Conservation (phyloP, 1,140 invertebrate genomes). For the Chlorops oryzae region DNA sequence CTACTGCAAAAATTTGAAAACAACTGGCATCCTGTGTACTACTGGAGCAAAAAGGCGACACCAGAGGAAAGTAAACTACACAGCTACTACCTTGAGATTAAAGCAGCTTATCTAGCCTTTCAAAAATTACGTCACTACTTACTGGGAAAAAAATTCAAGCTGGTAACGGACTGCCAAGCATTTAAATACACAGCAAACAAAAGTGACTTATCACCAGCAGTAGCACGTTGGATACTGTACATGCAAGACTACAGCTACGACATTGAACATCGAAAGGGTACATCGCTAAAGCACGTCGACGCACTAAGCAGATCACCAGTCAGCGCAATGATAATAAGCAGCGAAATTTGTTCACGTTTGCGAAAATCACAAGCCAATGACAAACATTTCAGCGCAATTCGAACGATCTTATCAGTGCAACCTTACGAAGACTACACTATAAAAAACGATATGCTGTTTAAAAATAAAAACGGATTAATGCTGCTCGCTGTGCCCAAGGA, state of each 20-base stretch:
- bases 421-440: background rate
- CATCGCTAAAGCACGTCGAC: constrained; percentile 38
- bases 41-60: constrained; percentile 30
- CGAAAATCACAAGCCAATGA: background rate
- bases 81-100: constrained; percentile 27
- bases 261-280: constrained; percentile 18
- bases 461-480: background rate
- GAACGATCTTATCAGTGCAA: background rate
- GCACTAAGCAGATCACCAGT: constrained; percentile 41
- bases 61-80: constrained; percentile 2
- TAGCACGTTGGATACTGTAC: constrained; percentile 15
- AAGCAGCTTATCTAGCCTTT: constrained; percentile 24
- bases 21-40: constrained; percentile 30
- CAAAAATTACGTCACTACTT: constrained; percentile 24
- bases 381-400: background rate
- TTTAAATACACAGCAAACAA: constrained; percentile 31
- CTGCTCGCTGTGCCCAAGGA: background rate
- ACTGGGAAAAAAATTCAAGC: constrained; percentile 13
- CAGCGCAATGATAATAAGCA: constrained; percentile 16
- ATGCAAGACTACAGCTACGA: constrained; percentile 20
- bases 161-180: constrained; percentile 31
- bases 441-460: constrained; percentile 2
- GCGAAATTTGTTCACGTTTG: background rate
- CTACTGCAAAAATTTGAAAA: constrained; percentile 11
- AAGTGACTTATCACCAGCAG: constrained; percentile 18